phyloP scores from a whole-genome alignment of 2,113 vertebrate species.

The Campylorhamphus procurvoides region DNA sequence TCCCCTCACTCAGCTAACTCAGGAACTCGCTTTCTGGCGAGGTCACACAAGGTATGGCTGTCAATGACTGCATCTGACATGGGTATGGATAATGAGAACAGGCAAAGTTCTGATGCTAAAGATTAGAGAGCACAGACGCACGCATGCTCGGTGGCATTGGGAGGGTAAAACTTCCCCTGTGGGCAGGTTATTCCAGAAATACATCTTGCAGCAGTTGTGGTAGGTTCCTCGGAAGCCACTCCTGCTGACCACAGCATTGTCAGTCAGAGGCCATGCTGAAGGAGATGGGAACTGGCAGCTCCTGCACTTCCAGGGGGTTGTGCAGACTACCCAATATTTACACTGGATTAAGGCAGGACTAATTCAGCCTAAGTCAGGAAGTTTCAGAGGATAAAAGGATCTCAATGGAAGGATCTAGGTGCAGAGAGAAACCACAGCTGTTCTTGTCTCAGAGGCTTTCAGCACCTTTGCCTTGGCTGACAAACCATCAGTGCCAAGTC shows the following conservation, averaged over 20 bases:
- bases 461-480: neutral
- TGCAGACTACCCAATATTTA: neutral
- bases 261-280: neutral
- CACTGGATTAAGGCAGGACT: neutral
- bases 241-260: constrained; percentile 2
- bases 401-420: neutral
- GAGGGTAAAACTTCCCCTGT: neutral
- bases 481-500: neutral
- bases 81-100: neutral
- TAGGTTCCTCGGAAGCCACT: neutral
- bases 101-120: neutral
- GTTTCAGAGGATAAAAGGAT: neutral
- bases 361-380: neutral
- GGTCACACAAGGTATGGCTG: accelerated
- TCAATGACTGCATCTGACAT: neutral
- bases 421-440: neutral
- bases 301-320: neutral
- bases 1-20: neutral
- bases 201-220: constrained; percentile 4
- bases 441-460: neutral
- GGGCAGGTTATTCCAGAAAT: constrained; percentile 48
- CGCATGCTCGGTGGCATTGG: neutral
- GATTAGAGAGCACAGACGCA: neutral
- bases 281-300: constrained; percentile 46
- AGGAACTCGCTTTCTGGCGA: neutral